Evolutionary conservation across 2,113 vertebrate genomes (phyloP).

Genomic region (Motacilla alba): DNA sequence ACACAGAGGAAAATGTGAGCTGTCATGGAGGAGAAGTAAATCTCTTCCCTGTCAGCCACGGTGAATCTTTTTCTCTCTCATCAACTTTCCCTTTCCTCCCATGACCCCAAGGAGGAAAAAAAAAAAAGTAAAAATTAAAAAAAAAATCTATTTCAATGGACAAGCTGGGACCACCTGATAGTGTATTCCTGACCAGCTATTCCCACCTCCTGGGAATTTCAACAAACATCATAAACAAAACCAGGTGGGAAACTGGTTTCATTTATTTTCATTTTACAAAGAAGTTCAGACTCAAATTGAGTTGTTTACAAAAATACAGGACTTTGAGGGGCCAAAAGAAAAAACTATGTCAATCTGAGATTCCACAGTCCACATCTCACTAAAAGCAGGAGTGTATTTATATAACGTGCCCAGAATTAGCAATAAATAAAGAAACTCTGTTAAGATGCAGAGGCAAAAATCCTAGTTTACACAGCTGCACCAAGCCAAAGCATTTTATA

Average conservation of each 20-base stretch:
- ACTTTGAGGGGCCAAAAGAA: slow-evolving; percentile 8
- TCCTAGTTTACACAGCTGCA: slow-evolving; percentile 50
- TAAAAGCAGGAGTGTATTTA: slow-evolving; percentile 37
- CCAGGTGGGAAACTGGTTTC: slow-evolving; percentile 38
- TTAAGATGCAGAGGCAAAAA: slow-evolving; percentile 31
- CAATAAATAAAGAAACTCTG: slow-evolving; percentile 50
- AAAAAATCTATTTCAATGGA: not conserved
- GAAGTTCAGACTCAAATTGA: slow-evolving; percentile 24
- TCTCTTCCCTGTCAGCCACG: not conserved
- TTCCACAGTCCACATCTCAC: not conserved
- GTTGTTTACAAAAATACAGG: slow-evolving; percentile 52
- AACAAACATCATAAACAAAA: slow-evolving; percentile 51
- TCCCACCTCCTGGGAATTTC: not conserved
- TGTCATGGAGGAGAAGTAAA: slow-evolving; percentile 13
- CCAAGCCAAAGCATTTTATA: not conserved
- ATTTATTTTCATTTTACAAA: slow-evolving; percentile 53
- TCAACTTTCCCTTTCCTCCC: not conserved
- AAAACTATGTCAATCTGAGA: slow-evolving; percentile 24
- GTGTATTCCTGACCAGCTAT: not conserved
- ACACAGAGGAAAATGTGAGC: slow-evolving; percentile 8
- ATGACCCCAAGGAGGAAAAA: not conserved
- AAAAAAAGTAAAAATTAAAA: not conserved
- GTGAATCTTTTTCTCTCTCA: not conserved
- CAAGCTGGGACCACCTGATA: not conserved
- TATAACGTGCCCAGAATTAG: slow-evolving; percentile 2